Conservation (phyloP, 2,113 vertebrate species). For the Choloepus hoffmanni region DNA sequence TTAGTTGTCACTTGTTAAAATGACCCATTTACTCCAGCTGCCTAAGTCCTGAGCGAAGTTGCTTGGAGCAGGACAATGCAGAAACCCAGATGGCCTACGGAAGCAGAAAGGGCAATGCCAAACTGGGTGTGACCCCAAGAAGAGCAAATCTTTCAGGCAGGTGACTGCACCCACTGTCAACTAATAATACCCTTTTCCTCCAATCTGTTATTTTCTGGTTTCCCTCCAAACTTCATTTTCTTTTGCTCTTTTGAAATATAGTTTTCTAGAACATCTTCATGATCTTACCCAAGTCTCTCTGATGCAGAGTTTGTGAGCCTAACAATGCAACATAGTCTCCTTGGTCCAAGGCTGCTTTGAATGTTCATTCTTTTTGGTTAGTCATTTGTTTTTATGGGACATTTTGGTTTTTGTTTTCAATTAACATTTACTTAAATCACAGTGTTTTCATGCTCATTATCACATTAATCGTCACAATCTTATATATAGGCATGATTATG, state of each 20-base stretch:
- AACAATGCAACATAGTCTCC: background rate
- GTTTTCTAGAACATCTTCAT: conserved; percentile 34
- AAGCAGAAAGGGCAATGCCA: conserved; percentile 39
- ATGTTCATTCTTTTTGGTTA: conserved; percentile 6
- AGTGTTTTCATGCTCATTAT: conserved; percentile 53
- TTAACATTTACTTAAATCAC: conserved; percentile 56
- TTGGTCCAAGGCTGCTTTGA: conserved; percentile 14
- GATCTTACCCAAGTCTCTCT: conserved; percentile 8
- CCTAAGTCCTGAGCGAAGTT: background rate
- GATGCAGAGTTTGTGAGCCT: conserved; percentile 28
- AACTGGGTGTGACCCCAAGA: conserved; percentile 1
- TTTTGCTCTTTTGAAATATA: conserved; percentile 48
- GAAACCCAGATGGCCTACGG: background rate
- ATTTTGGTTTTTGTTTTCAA: conserved; percentile 41
- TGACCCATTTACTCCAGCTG: conserved; percentile 1
- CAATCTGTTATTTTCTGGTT: conserved; percentile 21
- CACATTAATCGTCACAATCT: conserved; percentile 45
- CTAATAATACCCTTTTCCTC: conserved; percentile 38
- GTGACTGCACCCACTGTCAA: background rate
- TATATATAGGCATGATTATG: conserved; percentile 47
- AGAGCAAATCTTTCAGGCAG: conserved; percentile 33
- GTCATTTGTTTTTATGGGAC: conserved; percentile 17
- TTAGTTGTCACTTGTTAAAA: conserved; percentile 57
- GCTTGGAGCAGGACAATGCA: background rate
- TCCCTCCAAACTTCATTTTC: conserved; percentile 34